Conservation (phyloP, 2,888 invertebrate species). For the Osmoderma eremita region DNA sequence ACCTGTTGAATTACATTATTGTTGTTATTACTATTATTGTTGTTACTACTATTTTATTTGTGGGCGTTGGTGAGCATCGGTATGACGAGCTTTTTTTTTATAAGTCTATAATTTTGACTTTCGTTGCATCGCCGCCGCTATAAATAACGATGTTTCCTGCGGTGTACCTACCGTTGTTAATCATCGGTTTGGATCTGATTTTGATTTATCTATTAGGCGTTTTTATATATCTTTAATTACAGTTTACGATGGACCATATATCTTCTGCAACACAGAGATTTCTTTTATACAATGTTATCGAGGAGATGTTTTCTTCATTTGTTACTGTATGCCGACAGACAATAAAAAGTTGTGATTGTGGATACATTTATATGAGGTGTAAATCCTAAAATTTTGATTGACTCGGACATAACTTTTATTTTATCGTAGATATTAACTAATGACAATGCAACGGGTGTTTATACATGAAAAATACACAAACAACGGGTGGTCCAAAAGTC, state of each 20-base stretch:
- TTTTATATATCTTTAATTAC: slow-evolving; percentile 35
- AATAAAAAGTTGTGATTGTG: background rate
- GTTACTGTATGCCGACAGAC: background rate
- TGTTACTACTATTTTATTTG: too few species aligned
- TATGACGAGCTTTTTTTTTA: too few species aligned
- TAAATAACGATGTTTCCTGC: slow-evolving; percentile 2
- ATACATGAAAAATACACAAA: too few species aligned
- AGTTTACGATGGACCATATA: slow-evolving; percentile 37
- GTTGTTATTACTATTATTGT: slow-evolving; percentile 34
- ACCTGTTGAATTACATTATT: slow-evolving; percentile 58
- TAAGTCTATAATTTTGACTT: slow-evolving; percentile 9
- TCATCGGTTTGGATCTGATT: slow-evolving; percentile 21
- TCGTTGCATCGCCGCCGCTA: slow-evolving; percentile 7
- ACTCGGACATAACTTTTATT: too few species aligned
- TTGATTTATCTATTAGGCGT: slow-evolving; percentile 34
- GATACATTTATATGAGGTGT: too few species aligned
- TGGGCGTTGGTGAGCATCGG: too few species aligned
- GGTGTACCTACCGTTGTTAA: slow-evolving; percentile 16
- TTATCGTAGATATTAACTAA: too few species aligned
- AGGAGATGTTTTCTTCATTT: slow-evolving; percentile 4
- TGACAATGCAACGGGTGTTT: too few species aligned
- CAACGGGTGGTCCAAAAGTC: too few species aligned
- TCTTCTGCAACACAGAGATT: slow-evolving; percentile 33
- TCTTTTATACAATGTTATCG: slow-evolving; percentile 23
- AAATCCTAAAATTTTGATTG: too few species aligned